Base-by-base conservation (phyloP, 2,113 vertebrate species). In the Brachypodius melanocephalos region DNA sequence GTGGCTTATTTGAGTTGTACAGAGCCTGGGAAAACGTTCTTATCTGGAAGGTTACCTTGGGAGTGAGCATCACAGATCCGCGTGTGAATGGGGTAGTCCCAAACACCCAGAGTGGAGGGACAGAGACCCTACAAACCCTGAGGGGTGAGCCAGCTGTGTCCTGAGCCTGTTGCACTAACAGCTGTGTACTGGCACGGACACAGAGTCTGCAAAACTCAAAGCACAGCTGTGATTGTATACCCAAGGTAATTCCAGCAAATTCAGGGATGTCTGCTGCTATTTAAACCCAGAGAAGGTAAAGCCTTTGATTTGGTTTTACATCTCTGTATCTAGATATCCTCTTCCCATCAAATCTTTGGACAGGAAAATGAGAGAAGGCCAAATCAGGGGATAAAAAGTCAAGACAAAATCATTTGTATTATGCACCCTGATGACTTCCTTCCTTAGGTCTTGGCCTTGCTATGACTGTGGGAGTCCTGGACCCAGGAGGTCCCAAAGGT, bases 61-160 rank as follows among this genome's bases (percentile, higher is more conserved):
- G 25, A 40, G 34, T 36, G 32, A 93, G 34, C 18, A 63, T 51
- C 29, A 46, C 43, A 42, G 25, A 34, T 20, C 14, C 31, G 28
- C 19, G 2, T 8, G 18, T 22, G 9, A 1, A 3, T 26, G 22
- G 11, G 8, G 2, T 18, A 54, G 38, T 69, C 38, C 40, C 74
- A 75, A 43, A 55, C 26, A 75, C 17, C 29, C 19, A 3, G 24
- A 42, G 8, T 9, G 29, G 31, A n/a, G 34, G 25, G 5, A 10
- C 16, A 48, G 34, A 42, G 29, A 43, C 54, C 7, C 0, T 0
- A 61, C 1, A 5, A 55, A 26, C 10, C 21, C 18, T 2, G 3
- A 21, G 48, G 10, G 17, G 19, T 49, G 55, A 69, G 19, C 59
- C 69, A 59, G 15, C 28, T 61, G 43, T 77, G 55, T 38, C 55